A percentile compares a stretch with the other conserved stretches of the same genome.
Evolutionary conservation across 2,888 invertebrate species (phyloP).

Genomic region (Hirudinaria manillensis): DNA sequence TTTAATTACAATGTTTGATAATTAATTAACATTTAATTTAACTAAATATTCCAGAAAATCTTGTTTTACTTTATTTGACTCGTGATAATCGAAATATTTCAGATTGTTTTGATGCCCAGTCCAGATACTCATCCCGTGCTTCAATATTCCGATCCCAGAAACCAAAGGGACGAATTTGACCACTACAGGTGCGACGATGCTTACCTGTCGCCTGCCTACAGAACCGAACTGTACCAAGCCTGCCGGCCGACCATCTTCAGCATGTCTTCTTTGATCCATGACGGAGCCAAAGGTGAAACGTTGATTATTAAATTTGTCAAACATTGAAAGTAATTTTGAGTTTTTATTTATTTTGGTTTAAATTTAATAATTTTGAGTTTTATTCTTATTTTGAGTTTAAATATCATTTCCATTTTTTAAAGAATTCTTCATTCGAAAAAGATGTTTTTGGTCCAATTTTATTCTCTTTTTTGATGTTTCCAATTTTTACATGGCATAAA

Average conservation of each 20-base stretch:
- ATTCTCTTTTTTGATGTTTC: too few species aligned
- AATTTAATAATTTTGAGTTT: too few species aligned
- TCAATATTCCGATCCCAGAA: slow-evolving; percentile 59
- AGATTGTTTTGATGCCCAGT: slow-evolving; percentile 70
- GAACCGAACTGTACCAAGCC: slow-evolving; percentile 64
- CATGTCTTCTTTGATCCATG: slow-evolving; percentile 76
- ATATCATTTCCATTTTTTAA: too few species aligned
- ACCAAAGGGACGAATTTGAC: slow-evolving; percentile 70
- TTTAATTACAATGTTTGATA: too few species aligned
- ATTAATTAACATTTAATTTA: slow-evolving; percentile 40
- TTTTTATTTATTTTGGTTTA: too few species aligned
- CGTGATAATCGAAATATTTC: slow-evolving; percentile 25
- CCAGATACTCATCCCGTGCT: slow-evolving; percentile 66
- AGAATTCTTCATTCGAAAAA: too few species aligned
- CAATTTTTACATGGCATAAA: too few species aligned
- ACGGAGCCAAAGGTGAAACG: slow-evolving; percentile 63
- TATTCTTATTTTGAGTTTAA: too few species aligned
- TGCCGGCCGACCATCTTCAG: slow-evolving; percentile 79
- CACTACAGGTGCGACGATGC: slow-evolving; percentile 73
- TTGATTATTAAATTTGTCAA: too few species aligned
- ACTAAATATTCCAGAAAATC: background rate
- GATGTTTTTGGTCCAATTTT: too few species aligned
- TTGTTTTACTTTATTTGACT: background rate
- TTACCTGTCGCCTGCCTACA: slow-evolving; percentile 62
- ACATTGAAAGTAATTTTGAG: too few species aligned